These are phyloP conservation scores for Zoroaster sp. DNA, from an alignment of 53 echinoderm and acorn worm genomes.

Conservation along the genomic window DNA sequence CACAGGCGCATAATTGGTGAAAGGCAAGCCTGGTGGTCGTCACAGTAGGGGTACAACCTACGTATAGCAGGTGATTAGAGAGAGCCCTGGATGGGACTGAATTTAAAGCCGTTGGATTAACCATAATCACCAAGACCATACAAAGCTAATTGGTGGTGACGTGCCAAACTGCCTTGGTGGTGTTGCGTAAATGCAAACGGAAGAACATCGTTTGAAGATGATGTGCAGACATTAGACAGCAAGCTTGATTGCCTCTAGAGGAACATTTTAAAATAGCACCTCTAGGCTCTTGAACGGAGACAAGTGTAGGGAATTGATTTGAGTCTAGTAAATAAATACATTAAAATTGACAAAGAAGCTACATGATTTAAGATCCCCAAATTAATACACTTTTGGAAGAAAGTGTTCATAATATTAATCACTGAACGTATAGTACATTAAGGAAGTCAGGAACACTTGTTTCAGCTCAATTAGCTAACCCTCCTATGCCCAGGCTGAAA, in stretches of 20 bases:
- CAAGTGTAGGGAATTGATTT: too few species aligned
- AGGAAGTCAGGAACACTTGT: too few species aligned
- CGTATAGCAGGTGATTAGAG: background rate
- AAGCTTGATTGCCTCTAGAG: background rate
- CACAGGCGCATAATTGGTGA: background rate
- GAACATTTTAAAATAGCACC: too few species aligned
- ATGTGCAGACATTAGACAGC: constrained; percentile 18
- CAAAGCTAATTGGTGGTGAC: constrained; percentile 5
- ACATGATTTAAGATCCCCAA: too few species aligned
- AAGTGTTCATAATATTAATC: too few species aligned
- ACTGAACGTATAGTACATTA: too few species aligned
- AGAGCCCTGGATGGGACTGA: background rate
- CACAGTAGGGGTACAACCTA: background rate
- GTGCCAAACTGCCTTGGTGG: background rate
- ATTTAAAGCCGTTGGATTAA: background rate
- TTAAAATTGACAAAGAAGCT: too few species aligned
- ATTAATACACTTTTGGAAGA: too few species aligned
- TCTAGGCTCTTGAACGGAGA: too few species aligned
- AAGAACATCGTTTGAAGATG: constrained; percentile 33
- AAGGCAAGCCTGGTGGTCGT: background rate
- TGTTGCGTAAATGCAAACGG: background rate
- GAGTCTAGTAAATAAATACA: too few species aligned
- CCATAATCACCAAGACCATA: background rate
- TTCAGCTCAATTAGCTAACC: too few species aligned
- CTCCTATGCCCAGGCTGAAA: too few species aligned